phyloP scores from a whole-genome alignment of 2,113 vertebrate species.

The Corapipo altera region DNA sequence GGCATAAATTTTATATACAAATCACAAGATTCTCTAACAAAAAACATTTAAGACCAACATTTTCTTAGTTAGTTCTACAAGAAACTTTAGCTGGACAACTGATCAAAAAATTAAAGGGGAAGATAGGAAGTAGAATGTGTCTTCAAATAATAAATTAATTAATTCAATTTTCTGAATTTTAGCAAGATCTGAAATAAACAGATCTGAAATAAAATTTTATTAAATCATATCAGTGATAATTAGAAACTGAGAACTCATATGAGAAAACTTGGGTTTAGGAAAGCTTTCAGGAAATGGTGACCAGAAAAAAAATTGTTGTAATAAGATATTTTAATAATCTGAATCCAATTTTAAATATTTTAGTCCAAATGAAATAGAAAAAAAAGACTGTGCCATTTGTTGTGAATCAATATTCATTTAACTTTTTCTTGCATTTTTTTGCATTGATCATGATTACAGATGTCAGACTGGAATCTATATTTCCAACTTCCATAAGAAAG shows the following conservation, averaged over 20 bases:
- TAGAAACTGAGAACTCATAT: not conserved
- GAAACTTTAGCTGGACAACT: not conserved
- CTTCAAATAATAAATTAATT: not conserved
- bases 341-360: not conserved
- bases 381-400: not conserved
- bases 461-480: conserved; percentile 12
- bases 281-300: not conserved
- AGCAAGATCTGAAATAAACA: not conserved
- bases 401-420: not conserved
- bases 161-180: not conserved
- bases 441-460: conserved; percentile 11
- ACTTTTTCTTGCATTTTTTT: not conserved
- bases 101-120: not conserved
- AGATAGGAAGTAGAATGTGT: not conserved
- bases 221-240: not conserved
- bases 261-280: not conserved
- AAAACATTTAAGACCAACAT: not conserved
- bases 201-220: not conserved
- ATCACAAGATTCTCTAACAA: not conserved
- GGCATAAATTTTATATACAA: not conserved
- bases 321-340: not conserved
- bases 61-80: not conserved
- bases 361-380: not conserved
- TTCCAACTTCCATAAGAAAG: conserved; percentile 14
- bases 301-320: not conserved